These are phyloP conservation scores for Alloplasta piceator DNA, from an alignment of 2,888 invertebrate species.

Conservation along the genomic window DNA sequence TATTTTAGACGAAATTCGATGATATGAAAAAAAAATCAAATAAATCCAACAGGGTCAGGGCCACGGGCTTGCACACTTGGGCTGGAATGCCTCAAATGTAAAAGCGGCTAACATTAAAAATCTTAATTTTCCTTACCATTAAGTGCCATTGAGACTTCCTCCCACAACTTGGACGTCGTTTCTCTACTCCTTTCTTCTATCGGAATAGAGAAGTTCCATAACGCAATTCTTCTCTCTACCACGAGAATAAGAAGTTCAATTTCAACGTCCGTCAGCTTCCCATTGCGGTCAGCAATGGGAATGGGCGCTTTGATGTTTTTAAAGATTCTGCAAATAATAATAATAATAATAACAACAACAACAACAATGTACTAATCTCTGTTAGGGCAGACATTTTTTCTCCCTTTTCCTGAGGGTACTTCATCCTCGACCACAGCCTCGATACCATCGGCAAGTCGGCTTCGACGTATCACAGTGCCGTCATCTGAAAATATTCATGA, in stretches of 20 bases:
- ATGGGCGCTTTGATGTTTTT: no score
- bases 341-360: no score
- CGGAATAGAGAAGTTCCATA: slow-evolving; percentile 14
- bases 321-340: slow-evolving; percentile 1
- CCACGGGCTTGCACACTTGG: no score
- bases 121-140: slow-evolving; percentile 26
- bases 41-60: no score
- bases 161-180: slow-evolving; percentile 16
- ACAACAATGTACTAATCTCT: slow-evolving; percentile 13
- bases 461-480: slow-evolving; percentile 16
- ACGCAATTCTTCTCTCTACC: slow-evolving; percentile 23
- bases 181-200: slow-evolving; percentile 15
- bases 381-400: slow-evolving; percentile 9
- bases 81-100: no score
- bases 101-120: slow-evolving; percentile 6
- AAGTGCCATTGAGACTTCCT: slow-evolving; percentile 38
- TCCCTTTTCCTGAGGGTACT: slow-evolving; percentile 12
- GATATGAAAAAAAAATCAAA: no score
- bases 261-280: slow-evolving; percentile 19
- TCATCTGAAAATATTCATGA: not conserved
- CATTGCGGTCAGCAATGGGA: slow-evolving; percentile 18
- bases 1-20: no score
- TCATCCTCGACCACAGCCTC: slow-evolving; percentile 16
- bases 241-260: slow-evolving; percentile 21
- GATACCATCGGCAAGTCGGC: slow-evolving; percentile 7